Conservation (phyloP, 2,797 vertebrate genomes). For the Sebastes kiyomatsui region DNA sequence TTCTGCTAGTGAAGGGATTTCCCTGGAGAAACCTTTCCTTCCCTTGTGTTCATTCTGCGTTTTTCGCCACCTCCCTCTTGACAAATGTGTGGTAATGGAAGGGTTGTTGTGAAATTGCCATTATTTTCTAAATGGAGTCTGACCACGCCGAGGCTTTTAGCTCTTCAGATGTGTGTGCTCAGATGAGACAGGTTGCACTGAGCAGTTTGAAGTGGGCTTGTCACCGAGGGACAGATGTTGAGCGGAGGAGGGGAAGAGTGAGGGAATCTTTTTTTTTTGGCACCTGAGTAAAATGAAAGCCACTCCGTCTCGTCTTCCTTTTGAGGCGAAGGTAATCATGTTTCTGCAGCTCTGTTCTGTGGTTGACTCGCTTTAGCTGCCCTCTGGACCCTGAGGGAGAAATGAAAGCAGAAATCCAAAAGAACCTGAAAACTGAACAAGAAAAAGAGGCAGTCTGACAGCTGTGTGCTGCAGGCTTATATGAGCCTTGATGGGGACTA, state of each 20-base stretch:
- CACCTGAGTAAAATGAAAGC: constrained; percentile 75
- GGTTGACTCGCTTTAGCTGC: constrained; percentile 65
- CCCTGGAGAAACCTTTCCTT: constrained; percentile 68
- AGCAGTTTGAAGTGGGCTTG: constrained; percentile 76
- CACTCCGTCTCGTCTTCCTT: constrained; percentile 61
- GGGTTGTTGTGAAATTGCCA: constrained; percentile 78
- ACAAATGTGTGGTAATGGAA: constrained; percentile 77
- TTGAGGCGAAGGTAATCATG: constrained; percentile 75
- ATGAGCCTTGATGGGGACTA: constrained; percentile 13
- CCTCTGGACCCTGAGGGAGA: constrained; percentile 64
- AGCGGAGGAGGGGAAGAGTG: constrained; percentile 48
- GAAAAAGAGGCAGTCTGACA: constrained; percentile 45
- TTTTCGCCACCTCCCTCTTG: constrained; percentile 61
- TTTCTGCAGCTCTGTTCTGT: constrained; percentile 72
- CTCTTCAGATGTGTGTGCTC: constrained; percentile 69
- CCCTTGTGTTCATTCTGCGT: constrained; percentile 38
- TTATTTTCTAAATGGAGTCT: constrained; percentile 78
- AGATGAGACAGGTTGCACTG: constrained; percentile 67
- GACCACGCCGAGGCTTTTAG: constrained; percentile 72
- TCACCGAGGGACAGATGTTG: constrained; percentile 72
- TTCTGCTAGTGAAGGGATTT: constrained; percentile 74
- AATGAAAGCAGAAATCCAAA: constrained; percentile 73
- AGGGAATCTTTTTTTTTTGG: constrained; percentile 47
- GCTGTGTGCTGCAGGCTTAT: constrained; percentile 42
- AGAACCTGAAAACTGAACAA: constrained; percentile 50